Evolutionary conservation across 2,113 vertebrate genomes (phyloP).

Genomic region (Nansenia antarctica): DNA sequence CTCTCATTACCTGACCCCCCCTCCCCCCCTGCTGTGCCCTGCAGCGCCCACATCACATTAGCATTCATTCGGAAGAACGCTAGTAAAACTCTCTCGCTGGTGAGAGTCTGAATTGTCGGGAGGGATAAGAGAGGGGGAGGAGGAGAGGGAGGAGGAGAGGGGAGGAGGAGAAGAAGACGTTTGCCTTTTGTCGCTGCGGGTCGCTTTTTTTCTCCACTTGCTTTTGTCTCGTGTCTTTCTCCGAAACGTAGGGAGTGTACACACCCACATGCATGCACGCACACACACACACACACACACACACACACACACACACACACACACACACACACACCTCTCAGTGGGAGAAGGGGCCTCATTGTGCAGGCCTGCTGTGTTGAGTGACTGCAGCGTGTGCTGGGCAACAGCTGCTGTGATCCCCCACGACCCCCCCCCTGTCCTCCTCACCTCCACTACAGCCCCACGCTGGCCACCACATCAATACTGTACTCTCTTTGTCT

Average conservation of each 20-base stretch:
- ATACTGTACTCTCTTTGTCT: neutral
- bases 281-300: slow-evolving; percentile 5
- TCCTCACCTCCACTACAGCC: neutral
- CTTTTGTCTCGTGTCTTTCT: slow-evolving; percentile 32
- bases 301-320: slow-evolving; percentile 5
- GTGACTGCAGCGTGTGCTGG: slow-evolving; percentile 77
- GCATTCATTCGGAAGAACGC: neutral
- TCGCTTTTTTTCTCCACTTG: too few species aligned
- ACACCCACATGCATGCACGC: neutral
- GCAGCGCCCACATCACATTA: slow-evolving; percentile 14
- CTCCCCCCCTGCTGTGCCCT: slow-evolving; percentile 6
- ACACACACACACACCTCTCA: slow-evolving; percentile 32
- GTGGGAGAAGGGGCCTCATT: slow-evolving; percentile 72
- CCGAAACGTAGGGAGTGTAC: slow-evolving; percentile 41
- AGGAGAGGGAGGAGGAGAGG: too few species aligned
- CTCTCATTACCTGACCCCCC: slow-evolving; percentile 7
- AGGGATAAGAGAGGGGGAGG: too few species aligned
- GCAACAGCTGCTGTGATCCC: slow-evolving; percentile 75
- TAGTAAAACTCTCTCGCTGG: too few species aligned
- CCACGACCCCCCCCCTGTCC: neutral
- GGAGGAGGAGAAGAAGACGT: neutral
- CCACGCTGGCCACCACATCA: neutral
- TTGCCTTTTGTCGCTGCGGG: too few species aligned
- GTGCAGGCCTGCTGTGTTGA: slow-evolving; percentile 74
- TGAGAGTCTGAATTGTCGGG: too few species aligned